phyloP scores from a whole-genome alignment of 2,888 invertebrate genomes.

The Ariolimax columbianus region DNA sequence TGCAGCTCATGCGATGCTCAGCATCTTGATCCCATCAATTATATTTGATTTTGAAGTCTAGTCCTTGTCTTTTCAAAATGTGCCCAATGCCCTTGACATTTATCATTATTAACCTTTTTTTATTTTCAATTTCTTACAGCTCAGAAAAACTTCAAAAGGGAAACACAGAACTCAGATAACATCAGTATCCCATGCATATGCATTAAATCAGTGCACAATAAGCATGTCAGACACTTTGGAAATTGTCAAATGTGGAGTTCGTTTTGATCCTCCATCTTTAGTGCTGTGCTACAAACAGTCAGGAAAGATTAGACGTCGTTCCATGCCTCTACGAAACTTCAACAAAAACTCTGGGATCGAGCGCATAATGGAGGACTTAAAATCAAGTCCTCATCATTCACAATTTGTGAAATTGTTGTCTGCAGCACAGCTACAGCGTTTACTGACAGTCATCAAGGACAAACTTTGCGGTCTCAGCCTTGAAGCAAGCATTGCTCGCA shows the following conservation, averaged over 20 bases:
- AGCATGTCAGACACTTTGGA: conserved; percentile 47
- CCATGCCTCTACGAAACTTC: conserved; percentile 80
- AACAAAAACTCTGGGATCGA: conserved; percentile 77
- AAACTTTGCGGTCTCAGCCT: conserved; percentile 78
- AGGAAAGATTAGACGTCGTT: conserved; percentile 76
- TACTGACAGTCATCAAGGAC: conserved; percentile 80
- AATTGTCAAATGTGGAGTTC: conserved; percentile 76
- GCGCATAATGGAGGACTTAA: conserved; percentile 75
- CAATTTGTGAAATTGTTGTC: conserved; percentile 77
- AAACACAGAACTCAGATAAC: not conserved
- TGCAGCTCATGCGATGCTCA: no score
- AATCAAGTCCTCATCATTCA: conserved; percentile 75
- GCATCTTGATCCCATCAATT: no score
- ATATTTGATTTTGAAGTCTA: no score
- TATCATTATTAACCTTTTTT: not conserved
- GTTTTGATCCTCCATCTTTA: conserved; percentile 77
- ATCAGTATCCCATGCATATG: not conserved
- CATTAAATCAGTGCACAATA: not conserved
- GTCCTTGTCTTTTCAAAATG: not conserved
- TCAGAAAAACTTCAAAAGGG: not conserved
- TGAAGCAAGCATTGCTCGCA: conserved; percentile 77
- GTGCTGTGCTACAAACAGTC: conserved; percentile 75
- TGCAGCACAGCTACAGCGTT: conserved; percentile 78
- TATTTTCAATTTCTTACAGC: not conserved
- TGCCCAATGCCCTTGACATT: not conserved